Evolutionary conservation across 1,140 invertebrate species (phyloP).

Genomic region (Mya arenaria): DNA sequence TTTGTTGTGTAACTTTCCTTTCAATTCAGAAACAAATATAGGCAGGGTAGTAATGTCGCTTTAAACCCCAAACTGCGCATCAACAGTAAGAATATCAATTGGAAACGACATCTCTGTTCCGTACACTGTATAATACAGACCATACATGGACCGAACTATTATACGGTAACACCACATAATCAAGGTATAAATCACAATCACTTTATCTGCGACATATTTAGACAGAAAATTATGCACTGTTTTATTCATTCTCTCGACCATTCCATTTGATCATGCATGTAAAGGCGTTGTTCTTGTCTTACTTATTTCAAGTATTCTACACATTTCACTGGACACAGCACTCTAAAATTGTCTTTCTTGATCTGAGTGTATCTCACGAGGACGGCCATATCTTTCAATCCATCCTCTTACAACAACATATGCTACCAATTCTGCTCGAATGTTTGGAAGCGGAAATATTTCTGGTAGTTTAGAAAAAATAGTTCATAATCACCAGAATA

Average conservation of each 20-base stretch:
- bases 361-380: constrained; percentile 23
- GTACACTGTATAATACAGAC: neutral
- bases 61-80: neutral
- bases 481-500: constrained; percentile 22
- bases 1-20: constrained; percentile 18
- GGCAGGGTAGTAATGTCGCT: neutral
- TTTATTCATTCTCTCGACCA: constrained; percentile 1
- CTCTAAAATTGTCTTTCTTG: constrained; percentile 25
- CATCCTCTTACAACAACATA: neutral
- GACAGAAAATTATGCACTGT: neutral
- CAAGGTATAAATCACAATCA: constrained; percentile 19
- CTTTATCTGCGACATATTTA: constrained; percentile 1
- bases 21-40: constrained; percentile 3
- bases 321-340: constrained; percentile 25
- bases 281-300: constrained; percentile 17
- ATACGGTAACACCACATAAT: neutral
- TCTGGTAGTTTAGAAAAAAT: constrained; percentile 30
- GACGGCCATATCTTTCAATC: constrained; percentile 27
- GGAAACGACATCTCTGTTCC: constrained; percentile 6
- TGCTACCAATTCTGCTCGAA: constrained; percentile 6
- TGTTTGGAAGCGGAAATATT: constrained; percentile 40
- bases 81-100: constrained; percentile 12
- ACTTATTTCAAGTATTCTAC: constrained; percentile 1
- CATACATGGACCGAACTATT: neutral
- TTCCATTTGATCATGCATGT: constrained; percentile 9